Base-by-base conservation (phyloP, 2,113 vertebrate genomes). In the Oreochromis aureus region DNA sequence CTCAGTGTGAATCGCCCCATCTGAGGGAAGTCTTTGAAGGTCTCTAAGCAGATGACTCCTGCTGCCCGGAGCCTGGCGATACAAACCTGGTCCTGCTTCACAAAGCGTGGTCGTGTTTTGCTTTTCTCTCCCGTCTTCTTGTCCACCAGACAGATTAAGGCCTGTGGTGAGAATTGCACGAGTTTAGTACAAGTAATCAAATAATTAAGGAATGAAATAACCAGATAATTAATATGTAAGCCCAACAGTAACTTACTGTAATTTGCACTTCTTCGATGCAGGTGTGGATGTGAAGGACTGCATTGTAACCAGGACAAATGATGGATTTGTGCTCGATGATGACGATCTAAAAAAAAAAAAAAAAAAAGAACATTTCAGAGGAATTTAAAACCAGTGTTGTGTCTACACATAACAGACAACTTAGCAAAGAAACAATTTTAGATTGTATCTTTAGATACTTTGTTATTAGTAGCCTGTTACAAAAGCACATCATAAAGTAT, bases 281-380 rank as follows among this genome's bases (percentile, higher is more conserved):
- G 94, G 98, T 99, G 93, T 99, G 99, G 94, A 99, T 99, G 96
- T 99, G 99, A 92, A 99, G 97, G 91, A 99, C 98, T 89, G 98
- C 99, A 90, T 99, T 99, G 92, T 99, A 99, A 94, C 98, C 98
- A 79, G 99, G 99, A 95, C 99, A 99, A 94, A 99, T 99, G 96
- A 99, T 99, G 91, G 99, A 99, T 95, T 99, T 99, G 97, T 99
- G 98, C 97, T 99, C 99, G 92, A 99, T 99, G 95, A 99, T 99
- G 95, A 99, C 98, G 92, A 99, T 99, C 98, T 99, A 86, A 22
- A 61, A 15, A 3, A 11, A 16, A 63, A 9, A 4, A 34, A 51
- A 22, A 30, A 3, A 0, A 34, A 34, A 59, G 4, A 73, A 73
- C 22, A 46, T 76, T 27, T 7, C 6, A 46, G 7, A 10, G 18